phyloP scores from a whole-genome alignment of 2,113 vertebrate genomes.

The Alligator sinensis region DNA sequence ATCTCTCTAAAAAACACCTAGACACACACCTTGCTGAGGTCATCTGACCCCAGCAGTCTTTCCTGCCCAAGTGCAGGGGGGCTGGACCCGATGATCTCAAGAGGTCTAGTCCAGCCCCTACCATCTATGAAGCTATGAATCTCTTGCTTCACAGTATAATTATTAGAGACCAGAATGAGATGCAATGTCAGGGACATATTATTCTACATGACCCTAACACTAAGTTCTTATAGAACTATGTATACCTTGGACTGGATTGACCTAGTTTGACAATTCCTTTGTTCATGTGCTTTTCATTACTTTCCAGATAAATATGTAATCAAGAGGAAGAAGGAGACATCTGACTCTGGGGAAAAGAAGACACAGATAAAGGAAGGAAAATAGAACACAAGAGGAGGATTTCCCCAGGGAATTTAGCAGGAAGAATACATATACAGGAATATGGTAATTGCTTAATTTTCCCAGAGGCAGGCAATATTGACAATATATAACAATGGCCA shows the following conservation, averaged over 20 bases:
- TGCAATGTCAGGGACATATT: not conserved
- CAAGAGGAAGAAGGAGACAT: not conserved
- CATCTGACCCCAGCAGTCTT: no score
- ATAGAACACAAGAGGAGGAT: not conserved
- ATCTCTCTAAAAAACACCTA: no score
- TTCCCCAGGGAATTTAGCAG: not conserved
- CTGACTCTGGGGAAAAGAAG: not conserved
- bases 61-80: no score
- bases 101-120: no score
- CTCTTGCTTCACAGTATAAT: not conserved
- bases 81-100: no score
- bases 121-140: not conserved
- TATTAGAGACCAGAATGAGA: not conserved
- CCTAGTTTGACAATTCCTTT: not conserved
- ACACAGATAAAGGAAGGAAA: not conserved
- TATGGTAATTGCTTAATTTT: not conserved
- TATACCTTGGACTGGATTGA: not conserved
- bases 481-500: not conserved
- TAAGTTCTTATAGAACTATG: not conserved
- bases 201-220: not conserved
- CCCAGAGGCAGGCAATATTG: not conserved
- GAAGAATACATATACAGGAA: not conserved
- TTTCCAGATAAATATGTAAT: not conserved
- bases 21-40: no score
- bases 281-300: not conserved